A percentile compares a stretch with the other conserved stretches of the same genome.
phyloP scores from a whole-genome alignment of 53 echinoderm and acorn worm genomes.

The Actinopyga echinites region DNA sequence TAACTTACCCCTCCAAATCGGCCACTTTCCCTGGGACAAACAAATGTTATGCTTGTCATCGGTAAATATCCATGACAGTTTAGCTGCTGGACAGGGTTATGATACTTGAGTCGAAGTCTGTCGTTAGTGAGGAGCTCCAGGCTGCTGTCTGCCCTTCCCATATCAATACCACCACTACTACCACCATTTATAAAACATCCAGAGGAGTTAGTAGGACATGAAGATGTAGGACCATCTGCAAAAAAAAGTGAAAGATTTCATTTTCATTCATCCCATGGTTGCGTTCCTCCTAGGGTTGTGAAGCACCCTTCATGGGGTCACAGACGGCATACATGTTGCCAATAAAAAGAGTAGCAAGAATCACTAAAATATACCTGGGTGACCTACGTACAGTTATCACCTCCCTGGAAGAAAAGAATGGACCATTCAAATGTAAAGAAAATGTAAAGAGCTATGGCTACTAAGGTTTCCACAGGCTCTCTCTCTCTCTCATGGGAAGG shows the following conservation, averaged over 20 bases:
- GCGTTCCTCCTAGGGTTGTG: too few species aligned
- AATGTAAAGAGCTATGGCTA: too few species aligned
- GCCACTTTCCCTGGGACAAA: conserved; percentile 81
- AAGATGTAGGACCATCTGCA: conserved; percentile 57
- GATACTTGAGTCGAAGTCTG: conserved; percentile 64
- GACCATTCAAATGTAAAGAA: too few species aligned
- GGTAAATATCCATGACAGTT: conserved; percentile 67
- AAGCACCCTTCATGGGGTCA: too few species aligned
- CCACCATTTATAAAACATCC: conserved; percentile 60
- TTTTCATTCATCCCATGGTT: too few species aligned
- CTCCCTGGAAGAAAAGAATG: too few species aligned
- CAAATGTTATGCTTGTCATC: conserved; percentile 70
- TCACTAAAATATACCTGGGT: too few species aligned
- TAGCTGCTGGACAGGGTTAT: neutral
- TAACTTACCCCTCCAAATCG: conserved; percentile 74
- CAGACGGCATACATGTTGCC: too few species aligned
- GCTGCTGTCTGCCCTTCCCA: conserved; percentile 46
- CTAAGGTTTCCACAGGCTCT: too few species aligned
- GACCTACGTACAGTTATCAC: too few species aligned
- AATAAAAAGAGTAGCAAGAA: too few species aligned
- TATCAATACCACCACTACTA: neutral
- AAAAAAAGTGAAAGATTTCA: conserved; percentile 7
- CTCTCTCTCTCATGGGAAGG: too few species aligned
- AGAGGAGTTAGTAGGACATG: conserved; percentile 58
- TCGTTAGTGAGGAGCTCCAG: conserved; percentile 53